Evolutionary conservation across 1,140 invertebrate genomes (phyloP).

Genomic region (Pseudomyrmex cubaensis): DNA sequence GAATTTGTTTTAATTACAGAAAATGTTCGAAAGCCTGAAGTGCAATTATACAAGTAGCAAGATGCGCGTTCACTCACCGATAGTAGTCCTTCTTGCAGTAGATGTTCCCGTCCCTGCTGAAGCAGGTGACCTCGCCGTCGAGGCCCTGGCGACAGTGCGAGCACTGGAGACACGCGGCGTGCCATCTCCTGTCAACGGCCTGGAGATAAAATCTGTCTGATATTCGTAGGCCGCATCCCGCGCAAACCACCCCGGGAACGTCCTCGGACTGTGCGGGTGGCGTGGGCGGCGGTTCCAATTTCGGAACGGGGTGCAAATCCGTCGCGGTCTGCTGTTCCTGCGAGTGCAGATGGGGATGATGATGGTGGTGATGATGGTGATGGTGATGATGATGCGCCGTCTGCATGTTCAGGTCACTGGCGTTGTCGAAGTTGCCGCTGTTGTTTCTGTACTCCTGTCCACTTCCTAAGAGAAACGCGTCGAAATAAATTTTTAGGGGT

Average conservation of each 20-base stretch:
- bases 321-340: constrained; percentile 75
- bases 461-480: constrained; percentile 64
- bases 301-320: constrained; percentile 84
- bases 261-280: constrained; percentile 84
- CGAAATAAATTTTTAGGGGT: too few species aligned
- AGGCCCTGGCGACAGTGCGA: constrained; percentile 95
- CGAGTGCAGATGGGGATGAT: constrained; percentile 78
- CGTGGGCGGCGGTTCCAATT: constrained; percentile 85
- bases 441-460: constrained; percentile 80
- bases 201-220: constrained; percentile 96
- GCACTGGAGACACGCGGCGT: constrained; percentile 95
- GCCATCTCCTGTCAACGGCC: constrained; percentile 97
- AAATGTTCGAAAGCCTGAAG: too few species aligned
- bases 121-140: constrained; percentile 96
- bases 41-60: too few species aligned
- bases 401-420: constrained; percentile 80
- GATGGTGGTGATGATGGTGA: constrained; percentile 76
- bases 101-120: constrained; percentile 96
- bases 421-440: constrained; percentile 78
- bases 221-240: constrained; percentile 94
- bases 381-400: constrained; percentile 74
- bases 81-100: constrained; percentile 99
- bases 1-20: neutral
- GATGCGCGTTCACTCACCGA: constrained; percentile 89
- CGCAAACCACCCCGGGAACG: constrained; percentile 88